These are phyloP conservation scores for Parascotia fuliginaria DNA, from an alignment of 2,888 invertebrate genomes.

Conservation along the genomic window DNA sequence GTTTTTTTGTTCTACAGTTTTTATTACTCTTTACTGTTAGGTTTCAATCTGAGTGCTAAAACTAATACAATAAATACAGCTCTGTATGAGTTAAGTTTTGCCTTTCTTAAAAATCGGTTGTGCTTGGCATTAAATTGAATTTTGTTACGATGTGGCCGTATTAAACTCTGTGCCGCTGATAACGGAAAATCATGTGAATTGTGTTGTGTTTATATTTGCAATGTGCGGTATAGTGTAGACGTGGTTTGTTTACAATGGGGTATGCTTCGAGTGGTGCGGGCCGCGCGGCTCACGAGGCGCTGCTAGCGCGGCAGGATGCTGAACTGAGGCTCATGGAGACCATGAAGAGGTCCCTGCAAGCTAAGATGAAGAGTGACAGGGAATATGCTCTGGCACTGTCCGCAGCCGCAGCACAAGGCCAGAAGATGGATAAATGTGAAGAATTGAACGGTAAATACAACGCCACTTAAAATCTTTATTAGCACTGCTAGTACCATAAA, in stretches of 20 bases:
- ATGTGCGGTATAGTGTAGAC: constrained; percentile 69
- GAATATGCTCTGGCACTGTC: constrained; percentile 95
- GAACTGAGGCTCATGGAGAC: constrained; percentile 96
- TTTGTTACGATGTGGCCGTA: constrained; percentile 60
- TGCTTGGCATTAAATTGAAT: constrained; percentile 52
- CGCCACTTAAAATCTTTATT: constrained; percentile 26
- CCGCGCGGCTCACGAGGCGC: constrained; percentile 95
- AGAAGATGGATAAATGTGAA: constrained; percentile 92
- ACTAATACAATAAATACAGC: constrained; percentile 41
- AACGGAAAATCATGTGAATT: constrained; percentile 76
- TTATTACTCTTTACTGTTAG: constrained; percentile 48
- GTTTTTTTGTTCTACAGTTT: constrained; percentile 56
- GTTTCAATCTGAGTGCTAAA: constrained; percentile 37
- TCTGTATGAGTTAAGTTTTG: constrained; percentile 32
- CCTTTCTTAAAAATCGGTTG: constrained; percentile 42
- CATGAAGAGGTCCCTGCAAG: constrained; percentile 94
- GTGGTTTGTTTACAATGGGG: constrained; percentile 87
- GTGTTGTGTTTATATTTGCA: constrained; percentile 78
- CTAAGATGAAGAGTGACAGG: constrained; percentile 95
- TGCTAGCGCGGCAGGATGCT: constrained; percentile 95
- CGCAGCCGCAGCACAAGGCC: constrained; percentile 92
- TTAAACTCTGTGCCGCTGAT: constrained; percentile 68
- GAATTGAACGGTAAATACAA: constrained; percentile 87
- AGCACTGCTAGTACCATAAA: constrained; percentile 5
- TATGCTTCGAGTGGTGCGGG: constrained; percentile 95